A percentile compares a stretch with the other conserved stretches of the same genome.
These are phyloP conservation scores for Orthochromis malagaraziensis DNA, from an alignment of 2,113 vertebrate species.

Conservation along the genomic window DNA sequence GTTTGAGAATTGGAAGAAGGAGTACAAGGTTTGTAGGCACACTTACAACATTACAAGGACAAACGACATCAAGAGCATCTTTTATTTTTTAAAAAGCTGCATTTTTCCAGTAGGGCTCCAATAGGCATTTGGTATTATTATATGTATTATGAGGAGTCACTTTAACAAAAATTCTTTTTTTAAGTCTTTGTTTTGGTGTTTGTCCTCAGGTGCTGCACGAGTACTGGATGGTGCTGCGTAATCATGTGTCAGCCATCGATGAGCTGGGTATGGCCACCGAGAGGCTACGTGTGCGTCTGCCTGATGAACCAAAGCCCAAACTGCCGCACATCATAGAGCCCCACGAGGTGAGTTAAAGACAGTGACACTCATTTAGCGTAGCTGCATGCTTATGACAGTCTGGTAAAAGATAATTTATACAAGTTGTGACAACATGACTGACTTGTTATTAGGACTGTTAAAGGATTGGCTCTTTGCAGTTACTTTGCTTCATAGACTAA, in stretches of 20 bases:
- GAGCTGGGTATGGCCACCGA: slow-evolving; percentile 97
- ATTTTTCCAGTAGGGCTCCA: background rate
- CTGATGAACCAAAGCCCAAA: slow-evolving; percentile 89
- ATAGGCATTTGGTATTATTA: background rate
- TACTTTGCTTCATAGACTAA: background rate
- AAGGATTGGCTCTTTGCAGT: background rate
- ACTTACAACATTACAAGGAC: background rate
- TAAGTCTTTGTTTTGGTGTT: background rate
- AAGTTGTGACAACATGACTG: background rate
- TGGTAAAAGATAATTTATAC: background rate
- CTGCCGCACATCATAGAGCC: slow-evolving; percentile 95
- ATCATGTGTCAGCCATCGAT: slow-evolving; percentile 94
- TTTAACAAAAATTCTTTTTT: background rate
- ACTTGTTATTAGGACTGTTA: background rate
- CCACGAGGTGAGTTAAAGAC: slow-evolving; percentile 76
- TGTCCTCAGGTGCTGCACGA: slow-evolving; percentile 85
- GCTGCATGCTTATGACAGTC: background rate
- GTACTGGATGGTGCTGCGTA: slow-evolving; percentile 96
- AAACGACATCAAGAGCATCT: background rate
- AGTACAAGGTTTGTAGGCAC: slow-evolving; percentile 85
- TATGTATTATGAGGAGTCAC: background rate
- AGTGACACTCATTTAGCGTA: accelerated
- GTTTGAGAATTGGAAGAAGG: slow-evolving; percentile 96
- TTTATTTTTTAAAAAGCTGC: background rate
- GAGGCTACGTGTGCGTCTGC: slow-evolving; percentile 85